Evolutionary conservation across 2,888 invertebrate genomes (phyloP).

Genomic region (Limnephilus marmoratus): DNA sequence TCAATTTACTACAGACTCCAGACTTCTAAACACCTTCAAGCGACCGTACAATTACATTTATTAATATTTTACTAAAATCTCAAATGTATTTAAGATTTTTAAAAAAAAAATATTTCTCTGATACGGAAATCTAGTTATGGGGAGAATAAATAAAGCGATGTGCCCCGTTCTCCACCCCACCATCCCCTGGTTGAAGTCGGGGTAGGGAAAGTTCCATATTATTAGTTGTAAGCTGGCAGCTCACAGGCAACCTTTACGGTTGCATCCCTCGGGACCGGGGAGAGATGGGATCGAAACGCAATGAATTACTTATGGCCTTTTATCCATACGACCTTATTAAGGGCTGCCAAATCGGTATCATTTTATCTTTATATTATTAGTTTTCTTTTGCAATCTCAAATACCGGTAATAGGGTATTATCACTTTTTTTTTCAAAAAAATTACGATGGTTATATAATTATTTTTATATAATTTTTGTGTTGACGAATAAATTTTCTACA

Average conservation of each 20-base stretch:
- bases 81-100: background rate
- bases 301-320: slow-evolving; percentile 62
- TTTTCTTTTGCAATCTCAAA: no score
- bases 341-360: background rate
- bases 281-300: slow-evolving; percentile 39
- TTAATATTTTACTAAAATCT: background rate
- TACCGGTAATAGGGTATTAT: no score
- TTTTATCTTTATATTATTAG: background rate
- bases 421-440: no score
- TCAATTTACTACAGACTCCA: no score
- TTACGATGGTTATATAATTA: no score
- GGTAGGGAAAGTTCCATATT: background rate
- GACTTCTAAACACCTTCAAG: no score
- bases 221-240: slow-evolving; percentile 4
- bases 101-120: background rate
- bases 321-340: slow-evolving; percentile 7
- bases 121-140: background rate
- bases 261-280: slow-evolving; percentile 44
- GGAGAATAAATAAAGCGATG: background rate
- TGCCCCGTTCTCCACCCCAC: background rate
- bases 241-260: slow-evolving; percentile 5
- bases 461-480: no score
- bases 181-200: background rate
- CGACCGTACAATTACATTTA: background rate
- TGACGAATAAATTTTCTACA: no score